A percentile compares a stretch with the other conserved stretches of the same genome.
Evolutionary conservation across 2,113 vertebrate species (phyloP).

Genomic region (Stigmatopora nigra): DNA sequence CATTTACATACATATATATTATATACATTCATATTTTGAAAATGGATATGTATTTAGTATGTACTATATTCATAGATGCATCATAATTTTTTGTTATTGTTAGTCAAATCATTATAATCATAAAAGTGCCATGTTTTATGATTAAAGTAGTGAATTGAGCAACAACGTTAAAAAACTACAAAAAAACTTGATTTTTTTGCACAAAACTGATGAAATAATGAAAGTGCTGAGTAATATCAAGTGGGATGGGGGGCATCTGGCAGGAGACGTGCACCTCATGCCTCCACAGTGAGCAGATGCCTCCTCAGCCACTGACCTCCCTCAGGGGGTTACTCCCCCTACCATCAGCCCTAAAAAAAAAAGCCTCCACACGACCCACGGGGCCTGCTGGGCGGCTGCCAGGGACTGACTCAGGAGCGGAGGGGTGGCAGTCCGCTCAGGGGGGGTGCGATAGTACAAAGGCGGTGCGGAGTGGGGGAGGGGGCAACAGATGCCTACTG

Average conservation of each 20-base stretch:
- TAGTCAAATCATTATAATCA: no score
- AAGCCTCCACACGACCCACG: constrained; percentile 37
- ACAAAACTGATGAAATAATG: constrained; percentile 2
- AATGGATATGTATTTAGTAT: no score
- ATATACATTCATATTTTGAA: no score
- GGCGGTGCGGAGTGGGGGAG: constrained; percentile 31
- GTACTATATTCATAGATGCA: no score
- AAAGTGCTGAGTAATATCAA: not conserved
- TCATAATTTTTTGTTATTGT: no score
- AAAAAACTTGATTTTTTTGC: not conserved
- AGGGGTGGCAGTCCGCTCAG: constrained; percentile 10
- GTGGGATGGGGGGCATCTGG: not conserved
- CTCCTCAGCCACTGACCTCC: constrained; percentile 33
- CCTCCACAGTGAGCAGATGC: constrained; percentile 54
- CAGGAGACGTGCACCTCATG: not conserved
- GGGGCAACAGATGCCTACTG: constrained; percentile 95
- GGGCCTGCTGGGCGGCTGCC: constrained; percentile 40
- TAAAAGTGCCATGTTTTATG: no score
- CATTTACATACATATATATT: no score
- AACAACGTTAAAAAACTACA: no score
- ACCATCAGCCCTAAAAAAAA: constrained; percentile 48
- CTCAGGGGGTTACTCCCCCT: constrained; percentile 13
- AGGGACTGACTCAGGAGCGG: constrained; percentile 37
- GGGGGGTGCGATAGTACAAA: constrained; percentile 5
- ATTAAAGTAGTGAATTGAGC: no score